Base-by-base conservation (phyloP, 1,140 invertebrate genomes). In the Bombus confusus region DNA sequence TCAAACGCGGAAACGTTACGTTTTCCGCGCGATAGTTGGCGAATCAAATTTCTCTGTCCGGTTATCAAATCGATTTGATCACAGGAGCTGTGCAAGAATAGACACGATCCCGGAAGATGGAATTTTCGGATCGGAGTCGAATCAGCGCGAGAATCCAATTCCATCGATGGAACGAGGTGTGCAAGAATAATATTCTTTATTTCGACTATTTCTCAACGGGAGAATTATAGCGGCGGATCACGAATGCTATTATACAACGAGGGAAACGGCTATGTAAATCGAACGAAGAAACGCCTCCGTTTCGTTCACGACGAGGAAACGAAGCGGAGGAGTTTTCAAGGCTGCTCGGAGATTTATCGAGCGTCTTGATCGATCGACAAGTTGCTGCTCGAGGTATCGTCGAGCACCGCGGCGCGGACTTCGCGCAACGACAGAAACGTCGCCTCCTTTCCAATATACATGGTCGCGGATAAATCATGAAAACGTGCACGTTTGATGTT, bases 281-380 rank as follows among this genome's bases (percentile, higher is more conserved):
- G 62, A 47, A 9, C 10, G 57, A 77, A 68, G 41, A 84, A 78
- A 84, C 82, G 52, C 47, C 76, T 47, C 39, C 39, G 73, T 64
- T 66, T 66, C 15, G 34, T 57, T 13, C 22, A 12, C 52, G 59
- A 80, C 37, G 75, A 62, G 57, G 52, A 77, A 77, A 62, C 57
- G 34, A 6, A 52, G 77, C 59, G 43, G 41, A 80, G 69, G 77
- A 43, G 66, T 79, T 68, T 47, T 71, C 52, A 73, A 80, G 83
- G 69, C 69, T 71, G 43, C 37, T 47, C 25, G 43, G 43, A 71
- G 66, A 84, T 84, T 84, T 84, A 84, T 84, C 75, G 82, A 62
- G 22, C 12, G 43, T 43, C 75, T 77, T 43, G 69, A 85, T 85
- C 78, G 68, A 62, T 57, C 28, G 66, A 69, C 82, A 52, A 78